Percentiles rank a stretch among this genome's conserved stretches.
Conservation (phyloP, 2,113 vertebrate species). For the Sminthopsis crassicaudata region DNA sequence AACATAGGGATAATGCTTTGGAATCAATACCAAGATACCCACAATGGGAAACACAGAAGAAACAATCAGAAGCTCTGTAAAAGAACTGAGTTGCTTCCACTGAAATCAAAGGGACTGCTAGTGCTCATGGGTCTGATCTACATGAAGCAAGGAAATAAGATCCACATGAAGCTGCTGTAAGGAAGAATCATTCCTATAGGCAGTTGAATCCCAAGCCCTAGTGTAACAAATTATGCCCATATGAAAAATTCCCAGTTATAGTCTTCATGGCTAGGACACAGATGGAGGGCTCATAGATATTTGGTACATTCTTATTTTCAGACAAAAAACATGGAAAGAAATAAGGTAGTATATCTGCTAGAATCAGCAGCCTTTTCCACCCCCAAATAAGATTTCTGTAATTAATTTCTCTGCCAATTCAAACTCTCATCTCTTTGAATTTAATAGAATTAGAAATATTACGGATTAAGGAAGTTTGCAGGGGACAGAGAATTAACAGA, state of each 20-base stretch:
- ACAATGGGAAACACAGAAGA: slow-evolving; percentile 15
- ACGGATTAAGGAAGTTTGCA: not conserved
- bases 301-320: not conserved
- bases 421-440: not conserved
- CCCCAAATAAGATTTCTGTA: slow-evolving; percentile 12
- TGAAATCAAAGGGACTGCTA: not conserved
- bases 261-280: not conserved
- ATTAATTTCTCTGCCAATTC: slow-evolving; percentile 36
- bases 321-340: not conserved
- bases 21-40: not conserved
- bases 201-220: not conserved
- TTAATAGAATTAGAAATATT: not conserved
- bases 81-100: slow-evolving; percentile 24
- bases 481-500: slow-evolving; percentile 23
- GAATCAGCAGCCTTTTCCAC: not conserved
- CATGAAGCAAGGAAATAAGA: not conserved
- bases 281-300: not conserved
- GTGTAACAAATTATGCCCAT: slow-evolving; percentile 9
- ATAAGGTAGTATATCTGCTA: not conserved
- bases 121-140: not conserved
- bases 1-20: not conserved
- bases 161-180: slow-evolving; percentile 13
- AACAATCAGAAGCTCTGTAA: slow-evolving; percentile 2
- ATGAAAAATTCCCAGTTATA: slow-evolving; percentile 16
- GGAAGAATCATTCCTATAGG: not conserved